Percentiles rank a stretch among this genome's conserved stretches.
Conservation (phyloP, 2,888 invertebrate genomes). For the Andrena flavipes region DNA sequence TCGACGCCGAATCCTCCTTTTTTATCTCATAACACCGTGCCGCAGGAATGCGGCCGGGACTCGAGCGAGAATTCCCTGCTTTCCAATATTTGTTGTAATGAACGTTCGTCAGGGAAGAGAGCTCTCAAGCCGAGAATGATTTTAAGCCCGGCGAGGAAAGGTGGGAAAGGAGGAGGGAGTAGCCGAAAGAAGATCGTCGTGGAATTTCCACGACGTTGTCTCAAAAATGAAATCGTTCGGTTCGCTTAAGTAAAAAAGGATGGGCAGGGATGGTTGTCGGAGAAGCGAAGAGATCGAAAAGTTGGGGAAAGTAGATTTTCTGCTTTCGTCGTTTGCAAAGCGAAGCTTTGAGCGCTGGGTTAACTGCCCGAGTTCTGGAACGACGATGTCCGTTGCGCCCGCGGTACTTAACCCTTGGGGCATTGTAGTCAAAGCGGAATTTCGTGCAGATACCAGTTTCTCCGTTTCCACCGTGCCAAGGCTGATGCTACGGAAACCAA, state of each 20-base stretch:
- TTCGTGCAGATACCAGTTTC: conserved; percentile 57
- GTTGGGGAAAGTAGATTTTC: conserved; percentile 60
- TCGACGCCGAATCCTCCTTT: conserved; percentile 28
- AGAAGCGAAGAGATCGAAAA: conserved; percentile 49
- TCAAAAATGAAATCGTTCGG: conserved; percentile 49
- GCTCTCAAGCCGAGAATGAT: not conserved
- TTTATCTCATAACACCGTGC: not conserved
- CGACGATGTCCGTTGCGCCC: conserved; percentile 59
- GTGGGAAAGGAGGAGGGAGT: not conserved
- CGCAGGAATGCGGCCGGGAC: conserved; percentile 8
- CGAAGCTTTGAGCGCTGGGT: conserved; percentile 57
- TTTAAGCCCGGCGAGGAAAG: no score
- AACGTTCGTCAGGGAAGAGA: conserved; percentile 24
- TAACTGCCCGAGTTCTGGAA: conserved; percentile 62
- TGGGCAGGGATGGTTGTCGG: no score
- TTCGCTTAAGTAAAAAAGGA: conserved; percentile 25
- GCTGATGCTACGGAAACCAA: conserved; percentile 31
- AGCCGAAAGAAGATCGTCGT: not conserved
- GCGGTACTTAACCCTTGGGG: conserved; percentile 60
- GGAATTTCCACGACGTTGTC: conserved; percentile 26
- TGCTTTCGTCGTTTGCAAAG: conserved; percentile 59
- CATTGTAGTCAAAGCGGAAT: conserved; percentile 61
- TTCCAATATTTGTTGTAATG: conserved; percentile 50
- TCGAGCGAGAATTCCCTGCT: not conserved
- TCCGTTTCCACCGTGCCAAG: conserved; percentile 40